These are phyloP conservation scores for Drosophila nr. perissopoda DNA, from an alignment of 2,888 invertebrate species.

Conservation along the genomic window DNA sequence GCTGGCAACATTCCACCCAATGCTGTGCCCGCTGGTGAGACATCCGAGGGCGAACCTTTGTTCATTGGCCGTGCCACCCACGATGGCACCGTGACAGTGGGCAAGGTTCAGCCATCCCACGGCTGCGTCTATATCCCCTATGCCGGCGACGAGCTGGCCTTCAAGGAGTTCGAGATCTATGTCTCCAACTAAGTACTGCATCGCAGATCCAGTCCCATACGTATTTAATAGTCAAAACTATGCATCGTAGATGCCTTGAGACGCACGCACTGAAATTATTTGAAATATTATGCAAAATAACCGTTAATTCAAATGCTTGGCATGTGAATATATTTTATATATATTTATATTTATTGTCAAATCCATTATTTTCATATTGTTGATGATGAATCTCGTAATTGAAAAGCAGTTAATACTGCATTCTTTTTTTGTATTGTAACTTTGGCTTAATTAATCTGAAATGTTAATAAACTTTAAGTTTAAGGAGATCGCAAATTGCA, in stretches of 20 bases:
- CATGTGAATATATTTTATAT: slow-evolving; percentile 29
- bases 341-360: slow-evolving; percentile 27
- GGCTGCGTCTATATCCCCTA: slow-evolving; percentile 93
- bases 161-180: slow-evolving; percentile 93
- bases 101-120: slow-evolving; percentile 94
- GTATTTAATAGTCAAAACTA: slow-evolving; percentile 44
- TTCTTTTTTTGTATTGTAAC: slow-evolving; percentile 29
- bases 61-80: slow-evolving; percentile 92
- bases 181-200: slow-evolving; percentile 70
- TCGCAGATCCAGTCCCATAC: not conserved
- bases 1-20: slow-evolving; percentile 89
- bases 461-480: slow-evolving; percentile 43
- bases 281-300: slow-evolving; percentile 22
- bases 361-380: slow-evolving; percentile 17
- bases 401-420: slow-evolving; percentile 11
- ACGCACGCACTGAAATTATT: slow-evolving; percentile 43
- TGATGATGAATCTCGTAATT: slow-evolving; percentile 42
- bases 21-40: slow-evolving; percentile 90
- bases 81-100: slow-evolving; percentile 91
- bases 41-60: slow-evolving; percentile 92
- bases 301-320: slow-evolving; percentile 23
- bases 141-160: slow-evolving; percentile 91
- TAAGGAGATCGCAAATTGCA: slow-evolving; percentile 17
- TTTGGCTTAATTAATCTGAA: slow-evolving; percentile 36
- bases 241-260: slow-evolving; percentile 45